Evolutionary conservation across 2,113 vertebrate species (phyloP).

Genomic region (Mesitornis unicolor): DNA sequence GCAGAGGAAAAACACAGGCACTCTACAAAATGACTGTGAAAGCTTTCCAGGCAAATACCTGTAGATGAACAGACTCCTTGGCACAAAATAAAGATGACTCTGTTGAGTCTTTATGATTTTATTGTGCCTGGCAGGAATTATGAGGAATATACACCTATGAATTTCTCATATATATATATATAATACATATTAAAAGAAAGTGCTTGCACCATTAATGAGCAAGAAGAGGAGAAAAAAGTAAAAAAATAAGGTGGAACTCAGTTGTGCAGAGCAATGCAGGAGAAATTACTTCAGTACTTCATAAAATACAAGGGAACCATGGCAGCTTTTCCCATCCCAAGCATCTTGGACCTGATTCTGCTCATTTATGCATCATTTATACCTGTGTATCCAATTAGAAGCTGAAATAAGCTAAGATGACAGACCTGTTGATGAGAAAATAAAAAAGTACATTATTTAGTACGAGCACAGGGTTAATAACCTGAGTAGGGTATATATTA

Average conservation of each 20-base stretch:
- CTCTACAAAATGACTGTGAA: background rate
- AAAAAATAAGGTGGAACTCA: background rate
- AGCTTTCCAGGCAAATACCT: conserved; percentile 2
- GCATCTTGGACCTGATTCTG: background rate
- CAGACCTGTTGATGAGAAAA: rapidly evolving
- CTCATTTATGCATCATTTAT: background rate
- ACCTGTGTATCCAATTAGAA: background rate
- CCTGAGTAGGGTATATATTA: rapidly evolving
- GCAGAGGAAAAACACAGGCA: background rate
- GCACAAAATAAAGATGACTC: background rate
- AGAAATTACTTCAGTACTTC: background rate
- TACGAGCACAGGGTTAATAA: background rate
- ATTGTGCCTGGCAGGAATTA: background rate
- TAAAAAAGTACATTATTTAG: background rate
- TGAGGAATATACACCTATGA: background rate
- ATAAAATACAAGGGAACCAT: conserved; percentile 1
- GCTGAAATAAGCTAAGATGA: background rate
- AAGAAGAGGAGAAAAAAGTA: background rate
- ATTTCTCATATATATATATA: background rate
- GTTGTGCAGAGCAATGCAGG: background rate
- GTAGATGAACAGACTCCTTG: background rate
- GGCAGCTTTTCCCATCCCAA: background rate
- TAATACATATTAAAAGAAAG: background rate
- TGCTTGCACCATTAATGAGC: background rate
- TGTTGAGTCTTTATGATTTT: background rate